Evolutionary conservation across 92 coral and sea anemone species (phyloP), one percentile per base, ranked within the genome.

Genomic region (Palythoa heliodiscus): DNA sequence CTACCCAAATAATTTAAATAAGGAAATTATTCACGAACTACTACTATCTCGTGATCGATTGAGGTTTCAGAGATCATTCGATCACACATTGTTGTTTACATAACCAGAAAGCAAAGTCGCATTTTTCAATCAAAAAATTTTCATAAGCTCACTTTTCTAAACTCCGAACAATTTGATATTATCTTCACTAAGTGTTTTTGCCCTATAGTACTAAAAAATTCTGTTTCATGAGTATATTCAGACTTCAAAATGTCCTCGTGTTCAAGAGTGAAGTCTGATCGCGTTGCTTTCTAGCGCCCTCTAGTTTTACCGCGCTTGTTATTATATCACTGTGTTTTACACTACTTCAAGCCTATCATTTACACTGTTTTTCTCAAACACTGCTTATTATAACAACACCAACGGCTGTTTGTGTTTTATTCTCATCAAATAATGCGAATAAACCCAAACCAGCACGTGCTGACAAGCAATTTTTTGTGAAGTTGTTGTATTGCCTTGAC

Each of bases 381-480:
- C 15, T 67, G 71, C 38, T 25, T 67, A 67, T 67, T 67, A 67
- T 22, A 67, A 67, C 71, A 67, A 67, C 71, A 67, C 71, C 39
- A 67, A 22, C 71, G 71, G 71, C 71, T 67, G 71, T 67, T 67
- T 67, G 23, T 67, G 71, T 67, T 67, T 67, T 67, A 67, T 67
- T 25, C 71, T 25, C 71, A 67, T 25, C 71, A 67, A 67, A 24
- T 67, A 67, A 25, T 67, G 71, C 38, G 71, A 67, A 67, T 67
- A 67, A 67, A 67, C 71, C 71, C 9, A 67, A 67, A 67, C 71
- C 71, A 67, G 23, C 71, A 22, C 23, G 71, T 67, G 71, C 71
- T 67, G 71, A 67, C 71, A 67, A 67, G 71, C 71, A 67, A 67
- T 67, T 67, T 67, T 67, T 67, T 67, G 71, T 67, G 71, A 67